Conservation (phyloP, 2,888 invertebrate species). For the Epinotia bilunana region DNA sequence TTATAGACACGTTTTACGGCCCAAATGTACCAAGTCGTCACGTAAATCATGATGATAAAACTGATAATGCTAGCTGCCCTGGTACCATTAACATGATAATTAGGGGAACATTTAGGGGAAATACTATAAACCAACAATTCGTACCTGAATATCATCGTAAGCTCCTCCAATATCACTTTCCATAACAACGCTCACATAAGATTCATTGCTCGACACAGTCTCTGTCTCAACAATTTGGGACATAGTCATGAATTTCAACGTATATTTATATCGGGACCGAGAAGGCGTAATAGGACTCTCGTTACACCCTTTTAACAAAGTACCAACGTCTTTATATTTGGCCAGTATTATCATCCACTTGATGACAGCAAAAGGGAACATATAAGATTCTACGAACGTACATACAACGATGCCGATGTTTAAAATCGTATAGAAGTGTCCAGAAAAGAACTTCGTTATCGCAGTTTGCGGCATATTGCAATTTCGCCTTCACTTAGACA, state of each 20-base stretch:
- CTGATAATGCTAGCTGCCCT: no score
- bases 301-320: slow-evolving; percentile 38
- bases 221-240: slow-evolving; percentile 44
- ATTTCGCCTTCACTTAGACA: slow-evolving; percentile 27
- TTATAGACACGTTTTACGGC: no score
- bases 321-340: slow-evolving; percentile 57
- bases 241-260: slow-evolving; percentile 59
- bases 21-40: no score
- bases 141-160: slow-evolving; percentile 57
- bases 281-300: slow-evolving; percentile 40
- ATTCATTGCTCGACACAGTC: slow-evolving; percentile 51
- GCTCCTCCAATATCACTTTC: slow-evolving; percentile 50
- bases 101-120: no score
- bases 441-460: slow-evolving; percentile 52
- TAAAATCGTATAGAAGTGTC: slow-evolving; percentile 51
- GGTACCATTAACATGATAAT: no score
- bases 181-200: slow-evolving; percentile 60
- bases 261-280: slow-evolving; percentile 57
- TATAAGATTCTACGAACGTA: slow-evolving; percentile 62
- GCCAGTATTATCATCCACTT: slow-evolving; percentile 64
- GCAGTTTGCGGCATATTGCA: slow-evolving; percentile 40
- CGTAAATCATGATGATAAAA: no score
- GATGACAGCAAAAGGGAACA: slow-evolving; percentile 61
- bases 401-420: slow-evolving; percentile 60
- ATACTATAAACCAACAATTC: no score